Evolutionary conservation across 2,888 invertebrate species (phyloP).

Genomic region (Gortyna flavago): DNA sequence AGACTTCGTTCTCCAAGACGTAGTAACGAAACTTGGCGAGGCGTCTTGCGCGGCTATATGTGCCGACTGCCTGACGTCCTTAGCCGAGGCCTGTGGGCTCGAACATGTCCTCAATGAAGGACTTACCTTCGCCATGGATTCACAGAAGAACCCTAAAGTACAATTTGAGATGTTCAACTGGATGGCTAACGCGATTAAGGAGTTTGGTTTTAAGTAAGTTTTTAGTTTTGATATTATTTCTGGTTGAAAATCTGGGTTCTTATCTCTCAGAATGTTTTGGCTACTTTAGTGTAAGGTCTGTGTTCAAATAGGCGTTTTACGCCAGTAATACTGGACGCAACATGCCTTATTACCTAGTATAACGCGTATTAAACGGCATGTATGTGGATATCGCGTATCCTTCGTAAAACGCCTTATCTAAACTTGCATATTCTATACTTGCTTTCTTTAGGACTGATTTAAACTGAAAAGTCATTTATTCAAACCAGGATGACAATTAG

Average conservation of each 20-base stretch:
- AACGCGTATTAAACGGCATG: background rate
- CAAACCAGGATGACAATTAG: background rate
- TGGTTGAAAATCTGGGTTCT: background rate
- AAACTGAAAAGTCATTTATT: background rate
- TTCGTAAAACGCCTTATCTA: background rate
- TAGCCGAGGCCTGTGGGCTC: conserved; percentile 94
- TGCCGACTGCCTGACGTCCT: conserved; percentile 93
- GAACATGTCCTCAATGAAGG: conserved; percentile 93
- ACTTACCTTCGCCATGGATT: conserved; percentile 93
- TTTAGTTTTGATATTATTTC: background rate
- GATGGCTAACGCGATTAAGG: conserved; percentile 94
- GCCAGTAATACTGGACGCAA: background rate
- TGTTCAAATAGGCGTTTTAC: background rate
- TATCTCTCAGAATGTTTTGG: background rate
- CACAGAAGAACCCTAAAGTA: conserved; percentile 97
- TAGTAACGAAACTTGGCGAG: conserved; percentile 96
- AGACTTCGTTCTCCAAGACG: conserved; percentile 93
- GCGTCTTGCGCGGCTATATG: conserved; percentile 93
- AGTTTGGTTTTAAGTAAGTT: conserved; percentile 96
- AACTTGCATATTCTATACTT: background rate
- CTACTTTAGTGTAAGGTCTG: background rate
- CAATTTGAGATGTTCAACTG: conserved; percentile 96
- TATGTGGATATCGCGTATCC: background rate
- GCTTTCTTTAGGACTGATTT: background rate
- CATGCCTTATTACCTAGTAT: background rate